Base-by-base conservation (phyloP, 2,888 invertebrate species). In the Steinernema scapterisci region DNA sequence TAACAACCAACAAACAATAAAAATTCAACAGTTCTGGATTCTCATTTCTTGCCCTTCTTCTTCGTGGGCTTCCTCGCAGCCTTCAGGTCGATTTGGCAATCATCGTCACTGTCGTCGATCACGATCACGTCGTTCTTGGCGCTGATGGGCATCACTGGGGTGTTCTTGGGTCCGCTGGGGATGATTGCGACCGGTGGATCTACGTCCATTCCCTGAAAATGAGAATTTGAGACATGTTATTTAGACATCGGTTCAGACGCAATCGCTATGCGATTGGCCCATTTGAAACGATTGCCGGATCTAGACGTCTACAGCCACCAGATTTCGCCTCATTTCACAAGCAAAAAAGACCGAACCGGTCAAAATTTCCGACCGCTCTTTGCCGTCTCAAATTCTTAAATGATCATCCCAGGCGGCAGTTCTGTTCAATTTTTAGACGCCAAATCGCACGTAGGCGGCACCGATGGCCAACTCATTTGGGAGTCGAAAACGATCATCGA, bases 81-180 rank as follows among this genome's bases (percentile, higher is more conserved):
- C 72, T 72, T 45, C 75, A 72, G 51, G 43, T 54, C 25, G 27
- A 54, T 23, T 23, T 54, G 23, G 54, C 54, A 54, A 16, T 54
- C 54, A 27, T 54, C 54, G 25, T 54, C 51, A 19, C 51, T 51
- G 19, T 19, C 27, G 54, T 11, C 11, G 25, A 25, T 27, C 3
- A 54, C 5, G 21, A 23, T 16, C 25, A 54, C 25, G 7, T 6
- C 16, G 27, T 54, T 27, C 3, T 54, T 51, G 6, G 51, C 25
- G 54, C 25, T 23, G 23, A 54, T 21, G 21, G 21, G 6, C 54
- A 7, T 23, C 25, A 54, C 25, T 1, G 54, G 54, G 16, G 54
- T 54, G 21, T 21, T 54, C 23, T 5, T 25, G 54, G 21, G 21
- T 16, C 54, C 54, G 25, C n/a, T 23, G 21, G 54, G 54, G 25